phyloP scores from a whole-genome alignment of 2,113 vertebrate species.

The Sinocyclocheilus maitianheensis region DNA sequence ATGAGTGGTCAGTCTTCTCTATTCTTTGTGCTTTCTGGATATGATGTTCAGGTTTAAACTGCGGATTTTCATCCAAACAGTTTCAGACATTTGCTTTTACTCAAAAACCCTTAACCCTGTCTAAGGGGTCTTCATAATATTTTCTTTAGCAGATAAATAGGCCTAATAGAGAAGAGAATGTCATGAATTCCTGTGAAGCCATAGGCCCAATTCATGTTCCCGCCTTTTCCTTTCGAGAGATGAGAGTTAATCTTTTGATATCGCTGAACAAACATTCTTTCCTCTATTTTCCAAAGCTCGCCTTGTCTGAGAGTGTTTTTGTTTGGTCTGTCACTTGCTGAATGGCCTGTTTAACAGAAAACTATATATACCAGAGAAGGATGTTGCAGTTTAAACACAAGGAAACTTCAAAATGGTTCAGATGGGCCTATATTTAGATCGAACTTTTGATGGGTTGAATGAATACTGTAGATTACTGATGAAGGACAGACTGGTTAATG shows the following conservation, averaged over 20 bases:
- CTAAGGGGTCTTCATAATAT: constrained; percentile 53
- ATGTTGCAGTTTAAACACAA: constrained; percentile 36
- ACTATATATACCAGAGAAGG: constrained; percentile 32
- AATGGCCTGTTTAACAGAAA: constrained; percentile 49
- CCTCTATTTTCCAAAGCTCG: constrained; percentile 48
- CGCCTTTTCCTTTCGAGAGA: constrained; percentile 46
- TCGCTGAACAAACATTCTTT: constrained; percentile 57
- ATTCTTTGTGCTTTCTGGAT: background rate
- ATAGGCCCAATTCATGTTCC: constrained; percentile 51
- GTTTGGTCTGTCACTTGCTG: constrained; percentile 55
- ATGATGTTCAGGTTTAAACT: background rate
- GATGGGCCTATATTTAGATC: background rate
- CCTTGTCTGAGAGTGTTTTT: constrained; percentile 57
- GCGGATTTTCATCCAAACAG: background rate
- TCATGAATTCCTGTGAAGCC: constrained; percentile 56
- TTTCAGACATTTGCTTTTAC: constrained; percentile 27
- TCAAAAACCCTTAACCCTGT: constrained; percentile 47
- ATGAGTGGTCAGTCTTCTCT: constrained; percentile 15
- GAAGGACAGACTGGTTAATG: constrained; percentile 16
- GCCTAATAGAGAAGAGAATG: constrained; percentile 53
- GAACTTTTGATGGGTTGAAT: constrained; percentile 35
- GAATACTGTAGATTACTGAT: constrained; percentile 24
- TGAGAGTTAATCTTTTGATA: constrained; percentile 59
- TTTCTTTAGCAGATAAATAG: constrained; percentile 57
- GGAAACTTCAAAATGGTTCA: background rate